A percentile compares a stretch with the other conserved stretches of the same genome.
phyloP scores from a whole-genome alignment of 2,113 vertebrate genomes.

The Amazona vittata region DNA sequence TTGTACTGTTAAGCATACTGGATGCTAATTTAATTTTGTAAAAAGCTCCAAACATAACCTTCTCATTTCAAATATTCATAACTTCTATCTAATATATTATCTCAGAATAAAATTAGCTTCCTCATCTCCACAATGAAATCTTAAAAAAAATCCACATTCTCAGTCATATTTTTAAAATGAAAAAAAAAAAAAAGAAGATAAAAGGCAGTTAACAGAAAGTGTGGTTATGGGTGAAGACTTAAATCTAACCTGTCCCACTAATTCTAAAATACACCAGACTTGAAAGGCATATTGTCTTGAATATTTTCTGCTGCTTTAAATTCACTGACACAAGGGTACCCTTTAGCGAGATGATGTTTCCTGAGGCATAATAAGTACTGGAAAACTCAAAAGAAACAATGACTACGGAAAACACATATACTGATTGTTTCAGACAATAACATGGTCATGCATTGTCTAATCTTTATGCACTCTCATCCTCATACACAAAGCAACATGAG shows the following conservation, averaged over 20 bases:
- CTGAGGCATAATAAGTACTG: slow-evolving; percentile 3
- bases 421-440: slow-evolving; percentile 38
- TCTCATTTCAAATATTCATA: neutral
- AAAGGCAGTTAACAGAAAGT: neutral
- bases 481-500: neutral
- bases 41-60: neutral
- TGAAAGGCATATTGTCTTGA: slow-evolving; percentile 6
- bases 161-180: neutral
- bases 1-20: neutral
- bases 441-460: neutral
- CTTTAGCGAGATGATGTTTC: neutral
- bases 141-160: neutral
- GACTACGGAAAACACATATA: neutral
- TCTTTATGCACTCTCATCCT: neutral
- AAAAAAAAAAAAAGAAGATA: neutral
- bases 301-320: slow-evolving; percentile 22
- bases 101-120: slow-evolving; percentile 12
- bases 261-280: neutral
- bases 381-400: slow-evolving; percentile 7
- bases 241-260: slow-evolving; percentile 2
- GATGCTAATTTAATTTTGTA: neutral
- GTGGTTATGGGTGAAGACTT: neutral
- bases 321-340: neutral
- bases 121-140: neutral
- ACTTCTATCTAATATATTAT: neutral